phyloP scores from a whole-genome alignment of 2,113 vertebrate genomes.

The Pyrgilauda ruficollis region DNA sequence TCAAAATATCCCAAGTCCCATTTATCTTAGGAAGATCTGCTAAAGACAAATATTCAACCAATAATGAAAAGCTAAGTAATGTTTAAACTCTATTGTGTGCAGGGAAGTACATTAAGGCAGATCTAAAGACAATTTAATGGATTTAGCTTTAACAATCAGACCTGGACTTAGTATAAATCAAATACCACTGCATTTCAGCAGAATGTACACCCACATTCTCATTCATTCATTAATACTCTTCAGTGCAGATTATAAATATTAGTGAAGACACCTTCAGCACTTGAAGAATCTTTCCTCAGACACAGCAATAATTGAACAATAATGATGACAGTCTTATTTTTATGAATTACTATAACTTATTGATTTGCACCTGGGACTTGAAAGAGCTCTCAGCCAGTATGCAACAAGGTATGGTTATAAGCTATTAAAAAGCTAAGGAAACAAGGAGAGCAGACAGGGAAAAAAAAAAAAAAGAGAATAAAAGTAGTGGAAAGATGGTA shows the following conservation, averaged over 20 bases:
- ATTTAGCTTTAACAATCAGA: conserved; percentile 82
- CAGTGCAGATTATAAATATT: conserved; percentile 79
- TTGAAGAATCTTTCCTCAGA: conserved; percentile 74
- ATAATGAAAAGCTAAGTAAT: conserved; percentile 76
- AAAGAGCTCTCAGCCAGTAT: conserved; percentile 65
- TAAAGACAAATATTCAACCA: conserved; percentile 73
- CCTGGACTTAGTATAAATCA: conserved; percentile 77
- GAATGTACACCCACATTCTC: conserved; percentile 66
- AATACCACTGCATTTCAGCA: conserved; percentile 68
- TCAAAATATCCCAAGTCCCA: conserved; percentile 51
- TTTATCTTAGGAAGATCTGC: conserved; percentile 68
- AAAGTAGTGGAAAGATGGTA: not conserved
- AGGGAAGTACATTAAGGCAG: conserved; percentile 77
- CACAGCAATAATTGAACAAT: conserved; percentile 77
- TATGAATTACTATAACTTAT: conserved; percentile 76
- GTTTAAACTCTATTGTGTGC: conserved; percentile 75
- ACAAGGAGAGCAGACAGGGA: conserved; percentile 11
- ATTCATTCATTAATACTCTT: conserved; percentile 74
- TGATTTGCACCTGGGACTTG: conserved; percentile 72
- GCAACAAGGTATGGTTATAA: conserved; percentile 67
- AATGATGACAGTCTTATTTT: conserved; percentile 78
- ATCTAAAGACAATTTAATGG: conserved; percentile 79
- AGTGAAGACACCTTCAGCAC: conserved; percentile 70
- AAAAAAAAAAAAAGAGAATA: not conserved
- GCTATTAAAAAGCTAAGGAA: conserved; percentile 53